Percentiles rank a stretch among this genome's conserved stretches.
Evolutionary conservation across 2,797 vertebrate species (phyloP).

Genomic region (Catharus ustulatus): DNA sequence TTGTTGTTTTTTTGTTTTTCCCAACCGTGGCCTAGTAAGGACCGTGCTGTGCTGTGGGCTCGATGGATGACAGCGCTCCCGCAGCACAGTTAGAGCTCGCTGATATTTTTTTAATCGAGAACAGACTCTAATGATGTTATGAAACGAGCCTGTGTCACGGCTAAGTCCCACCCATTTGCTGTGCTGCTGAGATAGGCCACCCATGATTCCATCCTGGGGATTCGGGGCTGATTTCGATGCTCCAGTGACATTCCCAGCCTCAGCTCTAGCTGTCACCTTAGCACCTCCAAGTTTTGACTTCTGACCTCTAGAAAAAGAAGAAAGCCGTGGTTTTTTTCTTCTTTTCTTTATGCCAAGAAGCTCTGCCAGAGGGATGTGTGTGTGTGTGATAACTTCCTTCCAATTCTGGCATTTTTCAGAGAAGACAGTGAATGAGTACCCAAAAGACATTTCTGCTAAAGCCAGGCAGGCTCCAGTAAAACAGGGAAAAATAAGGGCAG

Average conservation of each 20-base stretch:
- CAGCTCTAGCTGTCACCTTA: background rate
- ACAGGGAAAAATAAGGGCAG: background rate
- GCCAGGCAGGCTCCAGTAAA: background rate
- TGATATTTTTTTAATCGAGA: background rate
- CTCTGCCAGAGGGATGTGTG: background rate
- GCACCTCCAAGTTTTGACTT: background rate
- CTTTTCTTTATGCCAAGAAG: background rate
- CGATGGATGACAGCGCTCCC: background rate
- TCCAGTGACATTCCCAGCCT: background rate
- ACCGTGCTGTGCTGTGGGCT: background rate
- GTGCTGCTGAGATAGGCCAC: constrained; percentile 50
- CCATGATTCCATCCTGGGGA: background rate
- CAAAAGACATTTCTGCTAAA: background rate
- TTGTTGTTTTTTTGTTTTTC: no score
- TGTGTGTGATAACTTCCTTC: background rate
- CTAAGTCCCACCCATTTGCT: constrained; percentile 48
- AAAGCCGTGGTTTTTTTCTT: background rate
- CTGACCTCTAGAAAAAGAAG: background rate
- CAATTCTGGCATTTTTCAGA: background rate
- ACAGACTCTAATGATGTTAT: constrained; percentile 44
- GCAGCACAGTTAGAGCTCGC: background rate
- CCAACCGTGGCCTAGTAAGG: background rate
- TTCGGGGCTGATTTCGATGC: background rate
- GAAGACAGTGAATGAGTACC: background rate
- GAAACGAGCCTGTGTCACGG: constrained; percentile 48